phyloP scores from a whole-genome alignment of 2,797 vertebrate genomes.

The Sebastolobus alascanus region DNA sequence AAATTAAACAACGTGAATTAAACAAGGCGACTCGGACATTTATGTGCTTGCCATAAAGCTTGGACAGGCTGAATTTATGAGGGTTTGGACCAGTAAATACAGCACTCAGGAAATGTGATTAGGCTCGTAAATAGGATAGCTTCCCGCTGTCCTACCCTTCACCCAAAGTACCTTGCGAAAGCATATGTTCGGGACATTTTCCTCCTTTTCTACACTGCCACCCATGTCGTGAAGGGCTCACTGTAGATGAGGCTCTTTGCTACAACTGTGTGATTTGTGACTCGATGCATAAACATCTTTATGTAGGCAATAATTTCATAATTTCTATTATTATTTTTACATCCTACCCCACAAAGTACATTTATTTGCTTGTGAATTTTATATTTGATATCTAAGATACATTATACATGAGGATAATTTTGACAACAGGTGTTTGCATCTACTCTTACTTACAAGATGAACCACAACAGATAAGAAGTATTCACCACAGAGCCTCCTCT shows the following conservation, averaged over 20 bases:
- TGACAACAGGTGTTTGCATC: not conserved
- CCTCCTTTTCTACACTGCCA: constrained; percentile 19
- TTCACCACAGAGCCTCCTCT: not conserved
- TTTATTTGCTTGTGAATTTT: constrained; percentile 29
- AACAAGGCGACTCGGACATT: constrained; percentile 71
- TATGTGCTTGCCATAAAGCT: constrained; percentile 73
- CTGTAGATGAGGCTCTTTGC: not conserved
- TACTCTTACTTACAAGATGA: not conserved
- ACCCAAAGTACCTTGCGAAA: constrained; percentile 65
- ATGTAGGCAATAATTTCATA: not conserved
- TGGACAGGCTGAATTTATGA: constrained; percentile 76
- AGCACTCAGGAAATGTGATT: constrained; percentile 83
- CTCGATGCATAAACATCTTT: not conserved
- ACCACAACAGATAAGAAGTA: not conserved
- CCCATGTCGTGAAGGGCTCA: not conserved
- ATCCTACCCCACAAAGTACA: not conserved
- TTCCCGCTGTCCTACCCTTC: constrained; percentile 74
- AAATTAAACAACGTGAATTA: constrained; percentile 78
- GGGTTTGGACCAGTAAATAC: constrained; percentile 76
- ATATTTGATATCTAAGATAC: not conserved
- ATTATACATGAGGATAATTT: not conserved
- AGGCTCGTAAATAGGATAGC: constrained; percentile 76
- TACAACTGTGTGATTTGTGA: not conserved
- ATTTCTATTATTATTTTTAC: not conserved
- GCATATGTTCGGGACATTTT: constrained; percentile 64